phyloP scores from a whole-genome alignment of 2,797 vertebrate species.

The Prionace glauca region DNA sequence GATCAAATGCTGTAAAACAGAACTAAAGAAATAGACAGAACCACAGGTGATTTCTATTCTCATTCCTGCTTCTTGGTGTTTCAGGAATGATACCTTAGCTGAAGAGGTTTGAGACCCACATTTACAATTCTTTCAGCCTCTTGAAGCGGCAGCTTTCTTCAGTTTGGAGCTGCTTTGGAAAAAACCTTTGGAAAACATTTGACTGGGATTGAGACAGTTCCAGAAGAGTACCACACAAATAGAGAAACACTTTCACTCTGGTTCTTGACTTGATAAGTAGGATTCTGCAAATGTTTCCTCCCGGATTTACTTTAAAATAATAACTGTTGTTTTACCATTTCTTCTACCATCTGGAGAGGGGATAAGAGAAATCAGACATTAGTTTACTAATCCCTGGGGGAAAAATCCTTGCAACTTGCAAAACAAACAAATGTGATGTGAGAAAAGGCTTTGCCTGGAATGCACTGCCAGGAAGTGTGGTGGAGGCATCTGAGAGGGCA shows the following conservation, averaged over 20 bases:
- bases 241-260: background rate
- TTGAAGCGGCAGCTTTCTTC: background rate
- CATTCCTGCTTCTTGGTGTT: background rate
- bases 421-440: no score
- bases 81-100: background rate
- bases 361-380: background rate
- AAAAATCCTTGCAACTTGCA: background rate
- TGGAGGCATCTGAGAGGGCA: no score
- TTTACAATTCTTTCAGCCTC: background rate
- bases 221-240: background rate
- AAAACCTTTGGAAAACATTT: slow-evolving; percentile 10
- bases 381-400: background rate
- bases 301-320: background rate
- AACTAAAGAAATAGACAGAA: background rate
- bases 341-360: background rate
- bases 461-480: no score
- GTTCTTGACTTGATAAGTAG: background rate
- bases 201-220: background rate
- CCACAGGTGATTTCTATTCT: background rate
- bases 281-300: background rate
- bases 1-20: slow-evolving; percentile 26
- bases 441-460: no score
- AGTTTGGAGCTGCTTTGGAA: background rate
- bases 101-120: background rate
- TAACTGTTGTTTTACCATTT: background rate